A percentile compares a stretch with the other conserved stretches of the same genome.
These are phyloP conservation scores for Galaxias olidus DNA, from an alignment of 2,797 vertebrate species.

Conservation along the genomic window DNA sequence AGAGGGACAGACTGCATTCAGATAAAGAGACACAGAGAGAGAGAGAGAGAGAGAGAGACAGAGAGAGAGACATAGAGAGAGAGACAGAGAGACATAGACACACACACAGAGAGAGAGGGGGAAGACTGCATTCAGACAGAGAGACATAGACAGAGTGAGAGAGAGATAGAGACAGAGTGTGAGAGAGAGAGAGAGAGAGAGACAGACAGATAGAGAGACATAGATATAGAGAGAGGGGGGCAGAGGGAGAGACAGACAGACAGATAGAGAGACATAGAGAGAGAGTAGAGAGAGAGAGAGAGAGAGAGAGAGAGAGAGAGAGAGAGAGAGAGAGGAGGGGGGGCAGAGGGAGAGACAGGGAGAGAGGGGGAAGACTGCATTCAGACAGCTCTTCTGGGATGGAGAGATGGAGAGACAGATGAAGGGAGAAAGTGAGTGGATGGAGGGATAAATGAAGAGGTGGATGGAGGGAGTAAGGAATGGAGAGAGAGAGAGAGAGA, in stretches of 20 bases:
- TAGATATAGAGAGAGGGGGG: neutral
- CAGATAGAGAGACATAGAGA: neutral
- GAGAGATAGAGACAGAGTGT: constrained; percentile 17
- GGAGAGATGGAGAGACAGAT: constrained; percentile 39
- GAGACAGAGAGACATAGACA: no score
- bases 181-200: constrained; percentile 32
- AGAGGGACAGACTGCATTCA: no score
- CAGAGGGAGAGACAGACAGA: neutral
- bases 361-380: constrained; percentile 14
- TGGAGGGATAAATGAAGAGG: neutral
- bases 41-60: constrained; percentile 26
- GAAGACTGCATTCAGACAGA: no score
- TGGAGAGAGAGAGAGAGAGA: no score
- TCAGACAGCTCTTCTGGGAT: no score
- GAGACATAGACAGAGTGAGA: no score
- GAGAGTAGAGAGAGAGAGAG: no score
- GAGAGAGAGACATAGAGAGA: constrained; percentile 22
- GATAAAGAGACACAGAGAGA: constrained; percentile 29
- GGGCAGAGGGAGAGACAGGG: no score
- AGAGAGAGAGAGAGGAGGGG: neutral
- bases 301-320: neutral
- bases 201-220: neutral
- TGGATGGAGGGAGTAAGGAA: no score
- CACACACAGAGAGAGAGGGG: no score
- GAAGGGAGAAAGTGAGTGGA: neutral